These are phyloP conservation scores for Cryptosula pallasiana DNA, from an alignment of 2,888 invertebrate genomes.

Conservation along the genomic window DNA sequence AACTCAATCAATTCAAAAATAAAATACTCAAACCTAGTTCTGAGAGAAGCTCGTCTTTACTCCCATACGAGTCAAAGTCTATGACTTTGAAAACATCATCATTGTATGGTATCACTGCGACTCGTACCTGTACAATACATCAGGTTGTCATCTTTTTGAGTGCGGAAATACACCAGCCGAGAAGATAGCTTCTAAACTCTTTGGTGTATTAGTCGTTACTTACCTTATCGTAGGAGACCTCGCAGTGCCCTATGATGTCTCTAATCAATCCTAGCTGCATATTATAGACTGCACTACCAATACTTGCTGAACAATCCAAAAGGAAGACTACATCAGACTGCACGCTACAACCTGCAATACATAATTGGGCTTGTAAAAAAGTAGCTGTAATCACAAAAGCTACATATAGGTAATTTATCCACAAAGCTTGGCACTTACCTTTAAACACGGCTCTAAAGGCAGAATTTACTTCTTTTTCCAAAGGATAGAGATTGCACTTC, in stretches of 20 bases:
- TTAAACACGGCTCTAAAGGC: constrained; percentile 38
- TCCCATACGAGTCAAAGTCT: constrained; percentile 22
- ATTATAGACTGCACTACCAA: constrained; percentile 34
- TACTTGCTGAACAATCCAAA: constrained; percentile 35
- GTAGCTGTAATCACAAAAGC: too few relatives aligned
- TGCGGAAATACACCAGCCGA: too few relatives aligned
- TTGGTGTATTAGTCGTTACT: too few relatives aligned
- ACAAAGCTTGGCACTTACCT: too few relatives aligned
- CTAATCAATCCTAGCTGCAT: constrained; percentile 33
- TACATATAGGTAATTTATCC: too few relatives aligned
- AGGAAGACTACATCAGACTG: constrained; percentile 34
- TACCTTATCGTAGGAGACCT: constrained; percentile 31
- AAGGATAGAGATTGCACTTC: constrained; percentile 38
- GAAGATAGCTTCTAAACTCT: too few relatives aligned
- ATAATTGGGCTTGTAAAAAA: too few relatives aligned
- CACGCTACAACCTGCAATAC: constrained; percentile 14
- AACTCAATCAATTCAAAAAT: too few relatives aligned
- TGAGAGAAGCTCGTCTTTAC: constrained; percentile 15
- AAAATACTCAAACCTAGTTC: constrained; percentile 3
- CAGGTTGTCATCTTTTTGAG: background rate
- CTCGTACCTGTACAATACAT: constrained; percentile 26
- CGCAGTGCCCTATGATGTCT: constrained; percentile 30
- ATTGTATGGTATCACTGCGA: constrained; percentile 35
- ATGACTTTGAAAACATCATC: constrained; percentile 20
- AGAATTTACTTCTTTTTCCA: constrained; percentile 35